Evolutionary conservation across 2,797 vertebrate species (phyloP).

Genomic region (Poecilia picta): DNA sequence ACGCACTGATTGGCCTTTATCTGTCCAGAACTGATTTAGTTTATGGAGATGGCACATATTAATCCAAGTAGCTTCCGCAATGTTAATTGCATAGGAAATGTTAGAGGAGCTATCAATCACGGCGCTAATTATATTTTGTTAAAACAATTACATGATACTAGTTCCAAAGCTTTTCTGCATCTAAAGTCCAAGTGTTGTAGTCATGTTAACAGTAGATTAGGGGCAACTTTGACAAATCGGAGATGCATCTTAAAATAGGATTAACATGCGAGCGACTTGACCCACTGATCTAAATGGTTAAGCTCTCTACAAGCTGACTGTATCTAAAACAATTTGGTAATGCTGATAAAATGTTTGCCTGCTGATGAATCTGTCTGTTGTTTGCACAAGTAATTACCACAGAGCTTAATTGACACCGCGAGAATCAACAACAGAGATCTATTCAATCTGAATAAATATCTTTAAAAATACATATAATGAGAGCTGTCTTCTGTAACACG

Average conservation of each 20-base stretch:
- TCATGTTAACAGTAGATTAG: conserved; percentile 67
- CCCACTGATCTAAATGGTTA: conserved; percentile 75
- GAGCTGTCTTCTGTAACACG: conserved; percentile 23
- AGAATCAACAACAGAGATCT: conserved; percentile 2
- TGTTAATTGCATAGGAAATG: not conserved
- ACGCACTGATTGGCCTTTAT: not conserved
- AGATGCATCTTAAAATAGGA: conserved; percentile 64
- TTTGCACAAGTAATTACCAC: conserved; percentile 25
- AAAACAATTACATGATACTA: not conserved
- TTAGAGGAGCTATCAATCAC: not conserved
- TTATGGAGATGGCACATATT: no score
- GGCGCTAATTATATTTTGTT: not conserved
- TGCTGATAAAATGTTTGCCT: conserved; percentile 21
- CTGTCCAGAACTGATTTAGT: not conserved
- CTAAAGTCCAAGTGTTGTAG: conserved; percentile 16
- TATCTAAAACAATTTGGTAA: conserved; percentile 43
- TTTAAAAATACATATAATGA: conserved; percentile 28
- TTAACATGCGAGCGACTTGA: conserved; percentile 71
- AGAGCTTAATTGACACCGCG: conserved; percentile 7
- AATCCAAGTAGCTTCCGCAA: not conserved
- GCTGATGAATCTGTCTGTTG: conserved; percentile 27
- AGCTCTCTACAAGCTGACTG: conserved; percentile 43
- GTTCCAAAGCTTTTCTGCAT: not conserved
- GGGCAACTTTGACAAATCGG: conserved; percentile 64
- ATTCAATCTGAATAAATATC: conserved; percentile 32